These are phyloP conservation scores for Eupeodes latifasciatus DNA, from an alignment of 2,888 invertebrate species.

Conservation along the genomic window DNA sequence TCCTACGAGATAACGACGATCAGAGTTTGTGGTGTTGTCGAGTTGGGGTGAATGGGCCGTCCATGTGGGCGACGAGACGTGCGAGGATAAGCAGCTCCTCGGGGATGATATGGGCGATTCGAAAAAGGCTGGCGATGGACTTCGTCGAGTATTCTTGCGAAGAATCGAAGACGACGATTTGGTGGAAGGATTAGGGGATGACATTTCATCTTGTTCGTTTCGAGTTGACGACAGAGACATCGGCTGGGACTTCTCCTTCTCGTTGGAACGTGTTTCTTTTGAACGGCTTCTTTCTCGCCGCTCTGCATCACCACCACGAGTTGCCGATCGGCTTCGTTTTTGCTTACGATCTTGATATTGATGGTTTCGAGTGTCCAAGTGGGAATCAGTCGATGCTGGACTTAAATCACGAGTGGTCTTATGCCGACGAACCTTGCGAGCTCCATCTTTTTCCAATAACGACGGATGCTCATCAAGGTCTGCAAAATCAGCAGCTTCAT, in stretches of 20 bases:
- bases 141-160: constrained; percentile 8
- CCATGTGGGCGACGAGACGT: constrained; percentile 71
- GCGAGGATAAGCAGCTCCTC: constrained; percentile 76
- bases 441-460: constrained; percentile 78
- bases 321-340: constrained; percentile 58
- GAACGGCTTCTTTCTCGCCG: constrained; percentile 35
- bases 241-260: constrained; percentile 42
- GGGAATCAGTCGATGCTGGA: constrained; percentile 54
- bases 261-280: constrained; percentile 2
- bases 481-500: constrained; percentile 78
- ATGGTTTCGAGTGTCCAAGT: constrained; percentile 4
- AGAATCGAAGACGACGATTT: constrained; percentile 46
- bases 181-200: constrained; percentile 78
- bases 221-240: constrained; percentile 80
- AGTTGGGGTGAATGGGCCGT: constrained; percentile 79
- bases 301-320: constrained; percentile 27
- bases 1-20: constrained; percentile 78
- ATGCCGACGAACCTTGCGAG: constrained; percentile 78
- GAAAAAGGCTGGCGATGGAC: constrained; percentile 46
- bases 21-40: constrained; percentile 80
- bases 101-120: constrained; percentile 80
- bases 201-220: constrained; percentile 78
- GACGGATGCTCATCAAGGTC: constrained; percentile 82
- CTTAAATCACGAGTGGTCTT: constrained; percentile 78
- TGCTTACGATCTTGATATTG: constrained; percentile 16